Base-by-base conservation (phyloP, 2,113 vertebrate species). In the Gavialis gangeticus region DNA sequence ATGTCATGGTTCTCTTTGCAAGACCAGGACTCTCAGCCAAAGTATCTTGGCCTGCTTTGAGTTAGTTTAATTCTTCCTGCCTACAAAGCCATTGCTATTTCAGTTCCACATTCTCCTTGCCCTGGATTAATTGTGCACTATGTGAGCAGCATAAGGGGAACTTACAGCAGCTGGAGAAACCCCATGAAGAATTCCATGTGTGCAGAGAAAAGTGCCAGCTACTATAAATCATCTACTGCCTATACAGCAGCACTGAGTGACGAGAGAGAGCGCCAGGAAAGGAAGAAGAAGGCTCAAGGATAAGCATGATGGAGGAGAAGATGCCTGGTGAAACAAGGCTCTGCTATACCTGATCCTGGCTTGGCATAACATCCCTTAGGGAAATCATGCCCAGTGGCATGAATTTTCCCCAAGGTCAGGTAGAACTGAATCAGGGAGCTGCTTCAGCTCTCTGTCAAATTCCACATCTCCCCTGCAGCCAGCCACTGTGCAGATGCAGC, bases 131-230 rank as follows among this genome's bases (percentile, higher is more conserved):
- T 81, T 79, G 19, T 10, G 12, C 0, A 0, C 21, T 16, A n/a
- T 5, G 15, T 6, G 63, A 18, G 28, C 79, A 60, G 27, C 7
- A 1, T 14, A 46, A 80, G 55, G 24, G 8, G 73, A 0, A 0
- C 11, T 55, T 2, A 12, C 25, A 66, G 15, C 58, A 34, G 46
- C 46, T 46, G 46, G 8, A 46, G 46, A 46, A 46, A 46, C 46
- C 46, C 46, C 46, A 46, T 46, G 46, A 46, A 46, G 46, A 46
- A 46, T 46, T 46, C 19, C 58, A 73, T 10, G 5, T 0, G 17
- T 16, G 77, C 3, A 34, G 4, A 4, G 21, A 46, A 46, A 75
- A 46, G 64, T 84, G 12, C 17, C 56, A 66, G 60, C 12, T 84
- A 62, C 64, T 60, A 8, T 69, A 59, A 34, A 94, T 77, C 59